Evolutionary conservation across 2,113 vertebrate genomes (phyloP), one percentile per base, ranked within the genome.

Genomic region (Motacilla tschutschensis): DNA sequence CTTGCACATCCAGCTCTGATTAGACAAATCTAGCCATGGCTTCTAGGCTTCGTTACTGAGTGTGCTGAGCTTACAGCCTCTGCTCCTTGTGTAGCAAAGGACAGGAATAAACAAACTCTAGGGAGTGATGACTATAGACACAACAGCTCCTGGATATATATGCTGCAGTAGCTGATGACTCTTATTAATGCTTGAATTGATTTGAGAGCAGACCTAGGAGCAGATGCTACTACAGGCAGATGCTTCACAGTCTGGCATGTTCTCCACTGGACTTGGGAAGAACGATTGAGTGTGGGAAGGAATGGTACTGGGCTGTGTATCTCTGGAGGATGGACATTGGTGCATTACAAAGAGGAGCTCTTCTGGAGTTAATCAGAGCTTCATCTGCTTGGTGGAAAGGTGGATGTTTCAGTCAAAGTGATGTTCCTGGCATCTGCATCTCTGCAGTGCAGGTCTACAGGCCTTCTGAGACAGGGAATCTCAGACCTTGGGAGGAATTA

Each of bases 121-220:
- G 36, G 29, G 35, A n/a, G 12, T 1, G 78, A 58, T 43, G 43
- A 67, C 36, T 85, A 11, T 69, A 54, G 41, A 46, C 24, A 38
- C 16, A 83, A 46, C 46, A 79, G 50, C 73, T 91, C 31, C 74
- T 62, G 73, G 73, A 62, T 87, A 75, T 62, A 75, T 62, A 35
- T 71, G 62, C 46, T 60, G 57, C 72, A 63, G 72, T 64, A 60
- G 71, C 57, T 88, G 79, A 89, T 2, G 6, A 87, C 20, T 70
- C 59, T 84, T 92, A 80, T 71, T 85, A 88, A 91, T 53, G 69
- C 69, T 85, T 93, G 81, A 79, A 84, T 77, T 93, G 69, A 85
- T 83, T 83, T 91, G 57, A 91, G 69, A 88, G 69, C 79, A 87
- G 62, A 79, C 69, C 76, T 79, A 46, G 51, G 46, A 92, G 76